Base-by-base conservation (phyloP, 2,113 vertebrate genomes). In the Marmota monax region DNA sequence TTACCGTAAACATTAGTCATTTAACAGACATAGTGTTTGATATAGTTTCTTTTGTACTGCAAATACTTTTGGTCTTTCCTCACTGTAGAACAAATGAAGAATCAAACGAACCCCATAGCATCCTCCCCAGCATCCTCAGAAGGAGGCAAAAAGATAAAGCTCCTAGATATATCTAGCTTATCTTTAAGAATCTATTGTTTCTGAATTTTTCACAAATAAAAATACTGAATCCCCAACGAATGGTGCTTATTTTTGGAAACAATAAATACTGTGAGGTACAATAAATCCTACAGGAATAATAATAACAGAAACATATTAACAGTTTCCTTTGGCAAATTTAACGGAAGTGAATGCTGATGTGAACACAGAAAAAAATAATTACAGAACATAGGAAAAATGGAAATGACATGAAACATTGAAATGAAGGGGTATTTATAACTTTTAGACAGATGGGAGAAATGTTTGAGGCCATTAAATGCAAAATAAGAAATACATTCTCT, bases 401-500 rank as follows among this genome's bases (percentile, higher is more conserved):
- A 98, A 98, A 97, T 94, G 96, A 96, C 3, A 2, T 88, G 88
- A 97, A 97, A 96, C 93, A 90, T 96, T 97, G 97, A 98, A 97
- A 98, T 95, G 53, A 85, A 95, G 84, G 95, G 95, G 97, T 84
- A 96, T 97, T 97, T 98, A 97, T 98, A 96, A 98, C 78, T 96
- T 96, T 97, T 45, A 91, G 61, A 86, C 69, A 97, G 90, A 96
- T 92, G 94, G 93, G 86, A 98, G 97, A 96, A 98, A 98, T 98
- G 94, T 98, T 94, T 96, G 98, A 98, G 96, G 97, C 98, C 98
- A 98, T 98, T 96, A 97, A 97, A 97, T 97, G 98, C 93, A 98
- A 96, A 98, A 98, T 98, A 98, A 98, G 97, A 97, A 98, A 98
- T 98, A 98, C 98, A 98, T 98, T 98, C 97, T 98, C 97, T 98